Evolutionary conservation across 30 jellyfish, hydroid and myxozoan genomes (phyloP).

Genomic region (Aurelia sp.): DNA sequence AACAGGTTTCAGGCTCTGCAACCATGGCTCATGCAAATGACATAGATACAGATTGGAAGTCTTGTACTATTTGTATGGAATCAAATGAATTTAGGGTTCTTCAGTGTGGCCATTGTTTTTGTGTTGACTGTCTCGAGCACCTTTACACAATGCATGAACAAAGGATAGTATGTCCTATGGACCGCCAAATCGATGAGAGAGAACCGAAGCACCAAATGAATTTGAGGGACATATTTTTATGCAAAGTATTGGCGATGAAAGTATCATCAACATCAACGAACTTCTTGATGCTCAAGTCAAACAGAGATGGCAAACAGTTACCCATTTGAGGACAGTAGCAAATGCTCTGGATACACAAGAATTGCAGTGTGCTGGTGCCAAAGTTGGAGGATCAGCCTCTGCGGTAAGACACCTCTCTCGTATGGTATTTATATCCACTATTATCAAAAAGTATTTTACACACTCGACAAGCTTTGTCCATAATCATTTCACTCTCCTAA

Average conservation of each 20-base stretch:
- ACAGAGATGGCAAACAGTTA: conserved; percentile 19
- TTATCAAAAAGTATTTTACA: too few relatives aligned
- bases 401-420: conserved; percentile 12
- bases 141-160: not conserved
- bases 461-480: too few relatives aligned
- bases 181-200: conserved; percentile 11
- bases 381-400: conserved; percentile 45
- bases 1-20: too few relatives aligned
- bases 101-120: conserved; percentile 61
- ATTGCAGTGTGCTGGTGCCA: conserved; percentile 52
- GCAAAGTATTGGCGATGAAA: conserved; percentile 1
- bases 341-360: conserved; percentile 8
- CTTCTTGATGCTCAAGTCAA: conserved; percentile 40
- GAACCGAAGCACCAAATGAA: conserved; percentile 43
- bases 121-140: conserved; percentile 33
- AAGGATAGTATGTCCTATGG: conserved; percentile 43
- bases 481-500: too few relatives aligned
- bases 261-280: not conserved
- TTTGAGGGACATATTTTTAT: conserved; percentile 39
- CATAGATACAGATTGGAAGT: conserved; percentile 2
- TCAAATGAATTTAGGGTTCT: conserved; percentile 41
- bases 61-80: conserved; percentile 29
- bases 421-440: too few relatives aligned
- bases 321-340: conserved; percentile 33
- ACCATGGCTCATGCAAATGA: not conserved